phyloP scores from a whole-genome alignment of 2,888 invertebrate genomes.

The Bimastos eiseni region DNA sequence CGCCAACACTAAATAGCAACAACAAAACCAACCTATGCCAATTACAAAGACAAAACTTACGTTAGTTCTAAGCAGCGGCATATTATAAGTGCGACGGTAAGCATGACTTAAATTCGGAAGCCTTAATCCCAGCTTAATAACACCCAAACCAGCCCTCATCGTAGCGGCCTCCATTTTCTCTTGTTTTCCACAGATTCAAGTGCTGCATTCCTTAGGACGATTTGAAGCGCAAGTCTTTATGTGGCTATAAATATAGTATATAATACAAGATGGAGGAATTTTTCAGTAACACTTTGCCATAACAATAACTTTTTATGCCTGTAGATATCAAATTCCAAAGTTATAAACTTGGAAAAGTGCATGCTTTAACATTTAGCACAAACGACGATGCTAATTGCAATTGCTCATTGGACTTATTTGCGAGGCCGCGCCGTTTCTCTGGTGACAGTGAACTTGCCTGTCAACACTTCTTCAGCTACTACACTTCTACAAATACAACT shows the following conservation, averaged over 20 bases:
- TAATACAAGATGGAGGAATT: neutral
- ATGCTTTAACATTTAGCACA: too few relatives aligned
- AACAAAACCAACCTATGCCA: too few relatives aligned
- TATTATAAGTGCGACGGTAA: neutral
- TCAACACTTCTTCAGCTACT: too few relatives aligned
- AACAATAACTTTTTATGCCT: too few relatives aligned
- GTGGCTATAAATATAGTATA: neutral
- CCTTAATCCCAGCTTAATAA: neutral
- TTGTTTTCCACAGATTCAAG: neutral
- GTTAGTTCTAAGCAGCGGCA: neutral
- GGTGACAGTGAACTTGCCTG: too few relatives aligned
- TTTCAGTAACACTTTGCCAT: neutral
- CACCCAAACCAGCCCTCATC: neutral
- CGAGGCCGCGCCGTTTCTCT: too few relatives aligned
- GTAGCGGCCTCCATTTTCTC: constrained; percentile 13
- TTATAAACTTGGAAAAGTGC: too few relatives aligned
- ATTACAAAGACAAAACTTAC: too few relatives aligned
- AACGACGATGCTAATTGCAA: too few relatives aligned
- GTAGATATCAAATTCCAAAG: neutral
- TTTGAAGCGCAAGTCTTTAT: neutral
- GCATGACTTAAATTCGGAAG: neutral
- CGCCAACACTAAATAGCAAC: neutral
- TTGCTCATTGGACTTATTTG: too few relatives aligned
- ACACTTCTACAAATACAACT: too few relatives aligned
- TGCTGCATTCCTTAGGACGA: neutral